Base-by-base conservation (phyloP, 2,888 invertebrate species). In the Andrena flavipes region DNA sequence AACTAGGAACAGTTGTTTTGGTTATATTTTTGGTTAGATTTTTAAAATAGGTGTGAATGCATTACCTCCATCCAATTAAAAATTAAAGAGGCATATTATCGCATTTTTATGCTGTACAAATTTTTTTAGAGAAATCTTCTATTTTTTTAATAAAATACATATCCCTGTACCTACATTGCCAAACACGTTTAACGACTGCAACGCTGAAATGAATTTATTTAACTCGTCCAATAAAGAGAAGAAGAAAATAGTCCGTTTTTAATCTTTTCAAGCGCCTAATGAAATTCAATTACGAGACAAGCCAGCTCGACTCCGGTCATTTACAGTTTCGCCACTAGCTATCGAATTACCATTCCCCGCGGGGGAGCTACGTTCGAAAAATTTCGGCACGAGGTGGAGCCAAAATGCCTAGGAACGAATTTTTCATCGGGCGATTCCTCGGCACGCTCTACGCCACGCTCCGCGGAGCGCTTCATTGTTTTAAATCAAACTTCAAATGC, bases 401-500 rank as follows among this genome's bases (percentile, higher is more conserved):
- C 60, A 62, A 62, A 71, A 62, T 71, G 69, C 23, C 16, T 8
- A 6, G 35, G 48, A 51, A 64, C 63, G 60, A 62, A 62, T 64
- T 48, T 64, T 64, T 56, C 62, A 29, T 35, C 51, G n/a, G 33
- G 51, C 29, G 20, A 54, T 51, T 54, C 49, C 35, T 68, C 67
- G 16, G 26, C 48, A 51, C n/a, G 42, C 42, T 20, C 16, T 23
- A 20, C 20, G 16, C 16, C 33, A 23, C 20, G 20, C n/a, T 30
- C 13, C 49, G 67, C 7, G n/a, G 4, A 54, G 5, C 33, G 54
- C 1, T 49, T 60, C 59, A 51, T 75, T 75, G 60, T 75, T 62
- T 68, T 68, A 68, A 51, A 75, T 68, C 33, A 68, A 67, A 49
- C 67, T 68, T 67, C 75, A 62, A 68, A 68, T 68, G 60, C 60